A percentile compares a stretch with the other conserved stretches of the same genome.
These are phyloP conservation scores for Leptonema lineaticorne DNA, from an alignment of 1,140 invertebrate genomes.

Conservation along the genomic window DNA sequence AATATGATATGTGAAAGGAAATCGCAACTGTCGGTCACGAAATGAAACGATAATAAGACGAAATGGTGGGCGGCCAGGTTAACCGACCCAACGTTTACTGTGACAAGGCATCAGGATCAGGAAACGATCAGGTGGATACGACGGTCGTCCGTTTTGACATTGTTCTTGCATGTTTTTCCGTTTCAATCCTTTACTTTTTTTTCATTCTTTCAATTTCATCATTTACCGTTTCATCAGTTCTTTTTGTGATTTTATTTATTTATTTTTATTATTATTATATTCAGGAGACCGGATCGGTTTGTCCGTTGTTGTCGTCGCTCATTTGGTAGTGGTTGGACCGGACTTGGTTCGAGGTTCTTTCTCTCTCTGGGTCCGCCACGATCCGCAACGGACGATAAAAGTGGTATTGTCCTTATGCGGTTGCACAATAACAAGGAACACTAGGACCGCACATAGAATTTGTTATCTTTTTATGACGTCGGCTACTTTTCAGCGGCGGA, in stretches of 20 bases:
- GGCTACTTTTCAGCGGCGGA: constrained; percentile 3
- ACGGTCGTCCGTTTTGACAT: no score
- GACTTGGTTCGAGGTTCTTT: not conserved
- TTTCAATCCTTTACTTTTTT: no score
- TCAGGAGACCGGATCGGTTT: no score
- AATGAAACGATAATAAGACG: constrained; percentile 2
- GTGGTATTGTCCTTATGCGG: constrained; percentile 28
- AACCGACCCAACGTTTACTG: not conserved
- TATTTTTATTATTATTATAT: no score
- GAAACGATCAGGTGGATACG: not conserved
- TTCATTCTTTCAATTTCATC: not conserved
- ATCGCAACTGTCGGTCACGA: constrained; percentile 5
- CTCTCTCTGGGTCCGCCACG: constrained; percentile 15
- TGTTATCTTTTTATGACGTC: constrained; percentile 31
- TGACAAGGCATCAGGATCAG: constrained; percentile 12
- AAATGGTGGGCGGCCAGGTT: not conserved
- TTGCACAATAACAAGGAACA: constrained; percentile 25
- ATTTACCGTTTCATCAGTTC: not conserved
- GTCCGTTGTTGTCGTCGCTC: no score
- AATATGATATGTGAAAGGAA: not conserved
- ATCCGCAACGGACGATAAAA: constrained; percentile 23
- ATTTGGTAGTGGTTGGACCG: no score
- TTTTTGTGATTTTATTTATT: no score
- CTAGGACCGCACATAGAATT: constrained; percentile 21
- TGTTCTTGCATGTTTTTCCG: no score